Evolutionary conservation across 2,797 vertebrate genomes (phyloP), one percentile per base, ranked within the genome.

Genomic region (Acestrorhynchus altus): DNA sequence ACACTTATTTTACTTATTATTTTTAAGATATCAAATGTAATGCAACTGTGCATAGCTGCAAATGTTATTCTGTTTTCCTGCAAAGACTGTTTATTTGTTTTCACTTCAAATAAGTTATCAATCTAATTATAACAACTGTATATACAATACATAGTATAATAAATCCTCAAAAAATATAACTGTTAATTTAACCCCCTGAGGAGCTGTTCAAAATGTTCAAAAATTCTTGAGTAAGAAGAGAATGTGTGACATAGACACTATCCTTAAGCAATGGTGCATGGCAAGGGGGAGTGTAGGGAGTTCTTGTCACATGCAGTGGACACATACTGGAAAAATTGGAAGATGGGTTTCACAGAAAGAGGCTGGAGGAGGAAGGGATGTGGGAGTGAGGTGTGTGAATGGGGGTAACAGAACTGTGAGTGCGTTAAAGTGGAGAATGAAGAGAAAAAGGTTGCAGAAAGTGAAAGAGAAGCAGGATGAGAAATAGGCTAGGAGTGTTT

Each of bases 371-470:
- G 6, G 57, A 28, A 60, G 13, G 24, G 1, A 26, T 35, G 31
- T 35, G 46, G 3, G 4, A 13, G 26, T 66, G 28, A 46, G 42
- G 49, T 65, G 28, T 60, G 31, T 13, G 26, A 16, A 11, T 59
- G 70, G 31, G 13, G 60, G 16, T 40, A 54, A 9, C 63, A 57
- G 35, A 59, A 26, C 52, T 77, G 28, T 67, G 44, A 22, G 20
- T 11, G 52, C 56, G 39, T 72, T 59, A 60, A 57, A 47, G 54
- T 46, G 10, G 39, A 60, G 35, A 46, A 47, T 72, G 39, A 59
- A 60, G 24, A 44, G 54, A 49, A 31, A 61, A 61, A n/a, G 65
- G 44, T 67, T 49, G 26, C n/a, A 31, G 65, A 22, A 66, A 46
- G 61, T 42, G 54, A 59, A 16, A 35, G 54, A 18, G 44, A 35